Base-by-base conservation (phyloP, 1,140 invertebrate genomes). In the Bombus breviceps region DNA sequence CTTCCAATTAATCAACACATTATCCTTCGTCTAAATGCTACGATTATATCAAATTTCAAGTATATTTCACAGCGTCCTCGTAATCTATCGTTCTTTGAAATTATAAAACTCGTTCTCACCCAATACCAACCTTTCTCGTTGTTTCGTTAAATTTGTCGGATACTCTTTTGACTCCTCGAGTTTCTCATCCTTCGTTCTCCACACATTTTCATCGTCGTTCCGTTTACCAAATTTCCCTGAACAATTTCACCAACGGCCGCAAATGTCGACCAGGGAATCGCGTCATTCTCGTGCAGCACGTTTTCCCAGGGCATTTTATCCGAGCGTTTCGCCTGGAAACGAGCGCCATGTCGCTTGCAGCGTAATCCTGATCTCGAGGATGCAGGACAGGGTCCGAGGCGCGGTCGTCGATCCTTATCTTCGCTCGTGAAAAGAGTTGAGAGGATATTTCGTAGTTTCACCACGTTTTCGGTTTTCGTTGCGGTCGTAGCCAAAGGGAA, bases 381-480 rank as follows among this genome's bases (percentile, higher is more conserved):
- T 80, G 76, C 83, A 62, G 76, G 68, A 62, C 76, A 71, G 76
- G 83, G 76, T 62, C 76, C 66, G 57, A 39, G 18, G 57, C 68
- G 1, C 75, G 75, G 15, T 15, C 75, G 59, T 80, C 77, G 83
- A 85, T 85, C 83, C 76, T 85, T 80, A 80, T 80, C 78, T 80
- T 32, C 34, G 68, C 66, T 37, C 79, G 59, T 75, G 85, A 87
- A 93, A 93, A 93, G 92, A 93, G 92, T 93, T 93, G 88, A 88
- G 87, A 84, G 69, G 71, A 90, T 77, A 83, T 91, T 93, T 93
- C 85, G 92, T 93, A 93, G 92, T 93, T 93, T 90, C 83, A 90
- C 92, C 92, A 93, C 93, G 93, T 93, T 93, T 93, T 93, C 88
- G 89, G 92, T 93, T 93, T 93, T 93, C 92, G 91, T 90, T 37